Evolutionary conservation across 2,888 invertebrate genomes (phyloP).

Genomic region (Empis stercorea): DNA sequence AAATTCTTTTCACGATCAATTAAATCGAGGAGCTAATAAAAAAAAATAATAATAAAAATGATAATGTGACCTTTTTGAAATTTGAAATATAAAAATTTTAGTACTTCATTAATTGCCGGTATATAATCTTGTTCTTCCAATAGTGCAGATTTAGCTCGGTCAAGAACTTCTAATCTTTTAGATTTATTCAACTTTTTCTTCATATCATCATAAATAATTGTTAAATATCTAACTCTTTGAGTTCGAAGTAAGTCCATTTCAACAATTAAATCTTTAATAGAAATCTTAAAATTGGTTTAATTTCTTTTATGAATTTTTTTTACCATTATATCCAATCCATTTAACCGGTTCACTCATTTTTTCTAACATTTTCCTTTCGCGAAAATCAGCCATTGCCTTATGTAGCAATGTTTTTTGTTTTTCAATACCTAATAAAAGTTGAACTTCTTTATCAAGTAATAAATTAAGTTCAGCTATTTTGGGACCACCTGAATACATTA

Average conservation of each 20-base stretch:
- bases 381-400: slow-evolving; percentile 45
- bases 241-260: slow-evolving; percentile 72
- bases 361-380: slow-evolving; percentile 49
- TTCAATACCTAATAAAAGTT: slow-evolving; percentile 45
- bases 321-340: slow-evolving; percentile 62
- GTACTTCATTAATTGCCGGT: slow-evolving; percentile 25
- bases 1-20: slow-evolving; percentile 32
- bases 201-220: slow-evolving; percentile 58
- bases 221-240: slow-evolving; percentile 62
- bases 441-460: slow-evolving; percentile 59
- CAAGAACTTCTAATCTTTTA: slow-evolving; percentile 55
- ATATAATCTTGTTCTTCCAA: slow-evolving; percentile 23
- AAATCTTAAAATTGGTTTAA: too few species aligned
- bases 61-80: not conserved
- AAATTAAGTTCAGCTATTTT: slow-evolving; percentile 57
- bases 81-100: not conserved
- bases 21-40: slow-evolving; percentile 26
- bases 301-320: slow-evolving; percentile 11
- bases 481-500: slow-evolving; percentile 50
- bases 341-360: slow-evolving; percentile 58
- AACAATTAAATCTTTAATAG: slow-evolving; percentile 40
- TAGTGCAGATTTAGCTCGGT: slow-evolving; percentile 51
- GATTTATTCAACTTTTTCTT: slow-evolving; percentile 43
- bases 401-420: slow-evolving; percentile 48
- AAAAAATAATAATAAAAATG: not conserved